Evolutionary conservation across 2,888 invertebrate genomes (phyloP).

Genomic region (Petrophora chlorosata): DNA sequence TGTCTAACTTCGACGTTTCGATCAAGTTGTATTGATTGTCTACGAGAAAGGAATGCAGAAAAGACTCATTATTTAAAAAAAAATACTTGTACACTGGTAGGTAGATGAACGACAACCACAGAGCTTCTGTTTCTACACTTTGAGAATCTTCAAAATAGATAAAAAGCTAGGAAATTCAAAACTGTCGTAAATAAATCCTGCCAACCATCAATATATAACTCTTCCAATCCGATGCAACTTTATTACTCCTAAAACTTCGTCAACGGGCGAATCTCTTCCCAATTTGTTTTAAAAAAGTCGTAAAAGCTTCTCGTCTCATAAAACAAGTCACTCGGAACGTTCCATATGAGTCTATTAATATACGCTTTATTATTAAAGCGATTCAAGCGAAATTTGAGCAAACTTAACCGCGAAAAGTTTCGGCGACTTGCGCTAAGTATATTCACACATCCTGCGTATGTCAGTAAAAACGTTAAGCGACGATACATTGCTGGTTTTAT

Average conservation of each 20-base stretch:
- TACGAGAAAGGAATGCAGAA: no score
- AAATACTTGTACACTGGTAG: no score
- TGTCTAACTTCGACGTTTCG: no score
- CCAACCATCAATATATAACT: no score
- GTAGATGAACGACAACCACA: no score
- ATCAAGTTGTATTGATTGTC: no score
- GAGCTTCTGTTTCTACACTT: no score
- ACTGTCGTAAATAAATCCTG: no score
- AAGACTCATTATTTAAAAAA: no score
- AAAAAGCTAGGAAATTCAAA: no score
- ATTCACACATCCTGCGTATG: background rate
- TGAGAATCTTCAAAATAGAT: no score
- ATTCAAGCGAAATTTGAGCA: conserved; percentile 16
- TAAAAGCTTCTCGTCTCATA: conserved; percentile 18
- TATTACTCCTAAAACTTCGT: conserved; percentile 1
- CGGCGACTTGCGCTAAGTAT: background rate
- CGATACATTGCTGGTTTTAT: conserved; percentile 1
- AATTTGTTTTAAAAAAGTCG: conserved; percentile 12
- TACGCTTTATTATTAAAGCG: conserved; percentile 19
- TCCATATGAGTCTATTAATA: conserved; percentile 13
- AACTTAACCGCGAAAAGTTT: conserved; percentile 19
- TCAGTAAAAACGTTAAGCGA: background rate
- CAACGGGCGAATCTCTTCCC: background rate
- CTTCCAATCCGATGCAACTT: background rate
- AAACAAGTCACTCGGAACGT: conserved; percentile 11